Evolutionary conservation across 2,113 vertebrate genomes (phyloP), one percentile per base, ranked within the genome.

Genomic region (Hipposideros armiger): DNA sequence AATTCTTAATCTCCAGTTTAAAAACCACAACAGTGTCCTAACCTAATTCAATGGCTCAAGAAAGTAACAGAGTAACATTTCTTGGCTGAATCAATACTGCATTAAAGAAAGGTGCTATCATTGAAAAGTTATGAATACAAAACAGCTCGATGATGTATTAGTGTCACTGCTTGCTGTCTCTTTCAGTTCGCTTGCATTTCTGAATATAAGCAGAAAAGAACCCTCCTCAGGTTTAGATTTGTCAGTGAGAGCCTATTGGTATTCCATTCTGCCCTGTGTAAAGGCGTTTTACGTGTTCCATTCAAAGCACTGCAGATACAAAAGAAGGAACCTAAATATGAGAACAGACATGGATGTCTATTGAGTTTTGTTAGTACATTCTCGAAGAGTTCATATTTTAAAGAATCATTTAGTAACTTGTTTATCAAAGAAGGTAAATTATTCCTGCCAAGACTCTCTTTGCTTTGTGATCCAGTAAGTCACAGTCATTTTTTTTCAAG

Each of bases 91-190:
- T 98, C 97, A 95, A 98, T 97, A 97, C 74, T 96, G 86, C 90
- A 95, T 97, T 98, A 96, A 97, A 97, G 95, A 97, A 97, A 96
- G 47, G 28, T 95, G 83, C 69, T 95, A 93, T 95, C 95, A 92
- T 16, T 97, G 96, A 96, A 90, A 96, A 98, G 95, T 97, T 93
- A 97, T 96, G 97, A 97, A 98, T 93, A 96, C 91, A 93, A 96
- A 97, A 67, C n/a, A 96, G 89, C 69, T 90, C 97, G 54, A 13
- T 95, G 95, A 93, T 90, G 4, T 87, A 93, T 87, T 77, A 67
- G 40, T 64, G 90, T 78, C 92, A 40, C 17, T 91, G 89, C 83
- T 80, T 16, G 64, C 86, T 91, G 95, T 91, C 96, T 91, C 82
- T 70, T 83, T 91, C 89, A 90, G 89, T 95, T 90, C 93, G 69